Conservation (phyloP, 2,888 invertebrate genomes). For the Pollenia angustigena region DNA sequence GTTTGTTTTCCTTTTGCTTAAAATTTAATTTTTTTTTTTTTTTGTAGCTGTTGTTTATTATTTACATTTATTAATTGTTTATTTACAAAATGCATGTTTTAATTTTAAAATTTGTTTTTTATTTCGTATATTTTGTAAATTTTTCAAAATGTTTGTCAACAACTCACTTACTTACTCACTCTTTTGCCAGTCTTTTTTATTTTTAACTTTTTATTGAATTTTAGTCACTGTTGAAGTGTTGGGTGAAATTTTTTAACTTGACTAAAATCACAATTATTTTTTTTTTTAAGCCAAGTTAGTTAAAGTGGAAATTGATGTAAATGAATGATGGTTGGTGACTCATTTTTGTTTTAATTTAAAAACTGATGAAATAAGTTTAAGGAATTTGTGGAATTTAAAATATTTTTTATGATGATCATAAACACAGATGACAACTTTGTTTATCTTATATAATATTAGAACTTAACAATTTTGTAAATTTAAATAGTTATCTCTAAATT, state of each 20-base stretch:
- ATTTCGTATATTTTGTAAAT: background rate
- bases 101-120: background rate
- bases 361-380: too few relatives aligned
- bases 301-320: too few relatives aligned
- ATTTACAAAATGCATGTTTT: conserved; percentile 15
- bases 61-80: conserved; percentile 46
- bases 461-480: too few relatives aligned
- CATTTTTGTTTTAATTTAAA: background rate
- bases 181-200: background rate
- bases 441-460: too few relatives aligned
- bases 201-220: background rate
- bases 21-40: conserved; percentile 16
- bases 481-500: too few relatives aligned
- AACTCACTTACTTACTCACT: background rate
- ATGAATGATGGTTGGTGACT: background rate
- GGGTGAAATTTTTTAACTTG: conserved; percentile 7
- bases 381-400: too few relatives aligned
- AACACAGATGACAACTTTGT: too few relatives aligned
- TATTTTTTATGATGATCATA: too few relatives aligned
- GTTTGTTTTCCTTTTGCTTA: too few relatives aligned
- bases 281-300: background rate
- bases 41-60: conserved; percentile 8
- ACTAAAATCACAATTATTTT: background rate
- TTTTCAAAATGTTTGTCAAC: conserved; percentile 12
- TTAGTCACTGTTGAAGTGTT: conserved; percentile 10